Percentiles rank a stretch among this genome's conserved stretches.
Evolutionary conservation across 2,797 vertebrate genomes (phyloP).

Genomic region (Lutjanus campechanus): DNA sequence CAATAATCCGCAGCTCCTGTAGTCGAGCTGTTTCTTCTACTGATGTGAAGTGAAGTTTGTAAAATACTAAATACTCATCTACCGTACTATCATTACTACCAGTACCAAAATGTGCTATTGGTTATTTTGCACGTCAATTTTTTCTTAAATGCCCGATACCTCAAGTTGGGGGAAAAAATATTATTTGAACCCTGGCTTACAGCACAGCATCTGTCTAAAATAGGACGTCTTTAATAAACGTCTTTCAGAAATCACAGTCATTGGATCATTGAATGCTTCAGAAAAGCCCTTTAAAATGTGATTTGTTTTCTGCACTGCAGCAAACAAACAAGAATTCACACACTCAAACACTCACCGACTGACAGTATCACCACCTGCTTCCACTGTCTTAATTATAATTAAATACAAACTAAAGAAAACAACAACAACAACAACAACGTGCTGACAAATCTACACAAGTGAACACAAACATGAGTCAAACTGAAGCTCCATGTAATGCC

Average conservation of each 20-base stretch:
- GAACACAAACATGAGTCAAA: slow-evolving; percentile 6
- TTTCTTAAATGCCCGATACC: neutral
- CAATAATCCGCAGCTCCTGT: neutral
- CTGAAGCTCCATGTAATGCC: neutral
- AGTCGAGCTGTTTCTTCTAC: neutral
- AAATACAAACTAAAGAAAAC: neutral
- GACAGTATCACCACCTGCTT: neutral
- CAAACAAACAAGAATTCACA: slow-evolving; percentile 28
- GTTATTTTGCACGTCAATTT: neutral
- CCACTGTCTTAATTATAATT: neutral
- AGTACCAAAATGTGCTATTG: neutral
- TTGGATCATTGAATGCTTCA: slow-evolving; percentile 33
- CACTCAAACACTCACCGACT: slow-evolving; percentile 1
- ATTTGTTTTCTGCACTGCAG: slow-evolving; percentile 10
- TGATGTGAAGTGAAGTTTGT: neutral
- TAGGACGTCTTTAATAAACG: neutral
- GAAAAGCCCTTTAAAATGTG: slow-evolving; percentile 57
- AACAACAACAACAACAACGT: neutral
- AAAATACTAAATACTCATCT: slow-evolving; percentile 8
- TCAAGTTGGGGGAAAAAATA: neutral
- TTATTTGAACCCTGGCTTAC: neutral
- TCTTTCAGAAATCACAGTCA: slow-evolving; percentile 26
- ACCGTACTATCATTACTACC: neutral
- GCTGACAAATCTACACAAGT: slow-evolving; percentile 16
- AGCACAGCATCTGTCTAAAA: neutral